A percentile compares a stretch with the other conserved stretches of the same genome.
These are phyloP conservation scores for Menidia menidia DNA, from an alignment of 2,797 vertebrate species.

Conservation along the genomic window DNA sequence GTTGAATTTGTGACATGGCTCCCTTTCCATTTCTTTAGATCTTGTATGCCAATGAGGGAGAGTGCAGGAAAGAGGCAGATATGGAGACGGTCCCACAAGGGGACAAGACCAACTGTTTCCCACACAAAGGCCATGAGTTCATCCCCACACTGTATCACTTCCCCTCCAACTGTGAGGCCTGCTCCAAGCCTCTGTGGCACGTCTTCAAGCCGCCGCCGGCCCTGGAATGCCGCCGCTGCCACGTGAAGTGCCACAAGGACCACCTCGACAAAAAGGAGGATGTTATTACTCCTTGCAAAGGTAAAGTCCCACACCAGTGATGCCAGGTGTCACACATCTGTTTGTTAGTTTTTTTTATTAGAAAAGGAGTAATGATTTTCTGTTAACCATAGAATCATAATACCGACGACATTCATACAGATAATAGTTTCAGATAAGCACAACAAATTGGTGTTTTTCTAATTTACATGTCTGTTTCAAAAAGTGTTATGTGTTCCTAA, in stretches of 20 bases:
- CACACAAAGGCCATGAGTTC: slow-evolving; percentile 99
- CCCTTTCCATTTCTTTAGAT: slow-evolving; percentile 80
- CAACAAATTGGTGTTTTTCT: too few relatives aligned
- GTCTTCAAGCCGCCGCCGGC: slow-evolving; percentile 98
- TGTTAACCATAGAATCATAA: too few relatives aligned
- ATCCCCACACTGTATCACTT: slow-evolving; percentile 99
- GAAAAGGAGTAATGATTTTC: too few relatives aligned
- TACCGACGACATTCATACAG: too few relatives aligned
- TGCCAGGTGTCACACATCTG: neutral
- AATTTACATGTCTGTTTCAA: too few relatives aligned
- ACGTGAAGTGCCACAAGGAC: slow-evolving; percentile 99
- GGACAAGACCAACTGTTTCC: slow-evolving; percentile 95
- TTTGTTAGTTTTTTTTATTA: too few relatives aligned
- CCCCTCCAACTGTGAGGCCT: slow-evolving; percentile 98
- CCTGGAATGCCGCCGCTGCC: slow-evolving; percentile 96
- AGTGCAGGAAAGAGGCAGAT: slow-evolving; percentile 96
- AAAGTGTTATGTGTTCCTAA: too few relatives aligned
- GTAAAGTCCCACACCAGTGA: slow-evolving; percentile 69
- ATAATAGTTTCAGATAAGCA: too few relatives aligned
- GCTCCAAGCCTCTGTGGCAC: slow-evolving; percentile 98
- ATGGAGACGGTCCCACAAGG: slow-evolving; percentile 90
- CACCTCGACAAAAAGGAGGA: slow-evolving; percentile 99
- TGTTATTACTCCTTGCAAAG: slow-evolving; percentile 98
- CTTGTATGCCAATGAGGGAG: slow-evolving; percentile 98
- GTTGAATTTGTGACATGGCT: neutral